These are phyloP conservation scores for Drosophila aldrichi DNA, from an alignment of 2,888 invertebrate species.

Conservation along the genomic window DNA sequence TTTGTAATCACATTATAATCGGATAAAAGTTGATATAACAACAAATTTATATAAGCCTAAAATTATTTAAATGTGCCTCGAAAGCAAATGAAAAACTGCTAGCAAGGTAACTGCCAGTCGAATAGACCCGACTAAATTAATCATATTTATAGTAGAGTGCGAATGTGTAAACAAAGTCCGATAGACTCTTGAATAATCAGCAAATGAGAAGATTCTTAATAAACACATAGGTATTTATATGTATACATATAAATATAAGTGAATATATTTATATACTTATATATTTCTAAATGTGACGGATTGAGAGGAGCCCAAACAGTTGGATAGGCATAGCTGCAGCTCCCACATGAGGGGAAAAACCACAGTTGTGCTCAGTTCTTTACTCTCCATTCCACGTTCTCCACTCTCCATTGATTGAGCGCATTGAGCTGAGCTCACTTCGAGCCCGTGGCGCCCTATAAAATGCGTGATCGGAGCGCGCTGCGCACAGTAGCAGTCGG, in stretches of 20 bases:
- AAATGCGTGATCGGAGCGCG: slow-evolving; percentile 30
- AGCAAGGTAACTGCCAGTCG: neutral
- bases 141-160: neutral
- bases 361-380: slow-evolving; percentile 7
- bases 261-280: neutral
- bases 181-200: slow-evolving; percentile 6
- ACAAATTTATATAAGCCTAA: too few species aligned
- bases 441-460: slow-evolving; percentile 24
- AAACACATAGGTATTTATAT: neutral
- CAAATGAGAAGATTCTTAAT: neutral
- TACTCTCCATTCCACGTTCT: slow-evolving; percentile 1
- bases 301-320: slow-evolving; percentile 13
- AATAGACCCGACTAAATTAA: too few species aligned
- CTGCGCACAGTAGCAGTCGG: slow-evolving; percentile 53
- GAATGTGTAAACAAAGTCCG: neutral
- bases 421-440: slow-evolving; percentile 22
- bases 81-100: neutral
- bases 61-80: too few species aligned
- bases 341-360: slow-evolving; percentile 15
- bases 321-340: too few species aligned
- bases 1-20: neutral
- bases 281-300: neutral
- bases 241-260: neutral
- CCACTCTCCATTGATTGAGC: slow-evolving; percentile 4
- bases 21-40: too few species aligned